A percentile compares a stretch with the other conserved stretches of the same genome.
These are phyloP conservation scores for Yponomeuta plumbellus DNA, from an alignment of 2,888 invertebrate species.

Conservation along the genomic window DNA sequence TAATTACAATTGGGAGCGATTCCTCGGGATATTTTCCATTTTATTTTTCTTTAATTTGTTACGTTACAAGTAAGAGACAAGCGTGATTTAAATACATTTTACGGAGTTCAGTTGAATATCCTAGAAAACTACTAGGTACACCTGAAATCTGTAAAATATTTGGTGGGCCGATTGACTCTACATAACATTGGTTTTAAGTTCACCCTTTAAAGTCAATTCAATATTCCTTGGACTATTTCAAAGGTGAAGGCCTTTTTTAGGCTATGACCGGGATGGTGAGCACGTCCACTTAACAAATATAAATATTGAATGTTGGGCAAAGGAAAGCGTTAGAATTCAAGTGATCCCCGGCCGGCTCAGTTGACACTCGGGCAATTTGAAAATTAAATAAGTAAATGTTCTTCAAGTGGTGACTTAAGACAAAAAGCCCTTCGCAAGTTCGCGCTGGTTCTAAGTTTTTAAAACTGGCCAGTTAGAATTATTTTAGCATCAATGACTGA, in stretches of 20 bases:
- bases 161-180: too few species aligned
- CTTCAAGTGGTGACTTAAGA: conserved; percentile 66
- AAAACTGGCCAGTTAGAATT: background rate
- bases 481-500: background rate
- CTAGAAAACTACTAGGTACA: too few species aligned
- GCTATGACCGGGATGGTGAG: conserved; percentile 25
- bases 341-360: conserved; percentile 67
- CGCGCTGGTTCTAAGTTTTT: background rate
- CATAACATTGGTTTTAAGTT: too few species aligned
- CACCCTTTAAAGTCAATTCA: too few species aligned
- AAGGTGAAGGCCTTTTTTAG: conserved; percentile 10
- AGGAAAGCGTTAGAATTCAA: conserved; percentile 77
- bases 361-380: conserved; percentile 72
- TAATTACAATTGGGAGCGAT: too few species aligned
- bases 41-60: too few species aligned
- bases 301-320: conserved; percentile 73
- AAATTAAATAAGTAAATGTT: conserved; percentile 57
- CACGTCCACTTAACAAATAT: conserved; percentile 73
- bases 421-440: conserved; percentile 22
- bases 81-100: too few species aligned
- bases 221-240: background rate
- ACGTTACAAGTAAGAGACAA: too few species aligned
- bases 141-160: too few species aligned
- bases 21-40: too few species aligned
- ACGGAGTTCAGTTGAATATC: too few species aligned